A percentile compares a stretch with the other conserved stretches of the same genome.
Conservation (phyloP, 2,797 vertebrate species). For the Acanthis flammea region DNA sequence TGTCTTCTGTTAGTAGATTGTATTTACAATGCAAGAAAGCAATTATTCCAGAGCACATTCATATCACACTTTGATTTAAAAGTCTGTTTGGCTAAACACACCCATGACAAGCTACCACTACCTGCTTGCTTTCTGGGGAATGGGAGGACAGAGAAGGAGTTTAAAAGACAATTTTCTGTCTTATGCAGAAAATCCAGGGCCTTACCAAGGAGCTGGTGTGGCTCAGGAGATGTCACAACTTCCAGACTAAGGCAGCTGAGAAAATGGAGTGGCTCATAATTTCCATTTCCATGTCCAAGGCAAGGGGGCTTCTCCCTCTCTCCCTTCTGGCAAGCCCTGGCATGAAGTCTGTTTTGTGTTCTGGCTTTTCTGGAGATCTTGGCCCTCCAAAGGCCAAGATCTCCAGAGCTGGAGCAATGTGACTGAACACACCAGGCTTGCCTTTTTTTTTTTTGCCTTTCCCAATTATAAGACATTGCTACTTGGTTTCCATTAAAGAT, state of each 20-base stretch:
- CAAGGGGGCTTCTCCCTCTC: not conserved
- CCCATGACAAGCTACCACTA: not conserved
- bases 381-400: not conserved
- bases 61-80: not conserved
- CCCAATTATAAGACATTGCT: not conserved
- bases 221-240: not conserved
- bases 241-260: not conserved
- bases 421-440: not conserved
- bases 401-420: not conserved
- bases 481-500: not conserved
- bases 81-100: not conserved
- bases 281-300: not conserved
- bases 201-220: not conserved
- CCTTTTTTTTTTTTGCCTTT: not conserved
- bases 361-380: not conserved
- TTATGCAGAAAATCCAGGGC: not conserved
- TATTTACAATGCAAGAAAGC: not conserved
- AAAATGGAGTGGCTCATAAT: not conserved
- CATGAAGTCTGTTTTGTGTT: rapidly evolving
- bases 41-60: not conserved
- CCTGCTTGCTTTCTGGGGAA: not conserved
- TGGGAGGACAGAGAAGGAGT: not conserved
- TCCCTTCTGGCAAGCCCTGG: not conserved
- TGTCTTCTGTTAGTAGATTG: not conserved
- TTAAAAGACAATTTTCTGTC: not conserved